Base-by-base conservation (phyloP, 2,113 vertebrate species). In the Passer montanus region DNA sequence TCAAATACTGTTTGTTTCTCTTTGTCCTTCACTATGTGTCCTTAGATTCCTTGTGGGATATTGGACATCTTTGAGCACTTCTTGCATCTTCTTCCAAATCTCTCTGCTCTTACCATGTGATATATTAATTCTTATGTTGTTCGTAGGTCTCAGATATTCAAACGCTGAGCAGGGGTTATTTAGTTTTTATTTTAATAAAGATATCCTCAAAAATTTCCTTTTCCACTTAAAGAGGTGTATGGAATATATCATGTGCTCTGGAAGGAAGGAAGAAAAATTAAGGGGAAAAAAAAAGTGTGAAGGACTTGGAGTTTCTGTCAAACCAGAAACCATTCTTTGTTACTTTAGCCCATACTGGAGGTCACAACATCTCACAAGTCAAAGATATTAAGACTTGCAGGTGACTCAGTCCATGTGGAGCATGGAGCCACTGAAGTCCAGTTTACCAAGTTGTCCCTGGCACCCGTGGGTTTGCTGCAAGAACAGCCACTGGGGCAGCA, bases 201-300 rank as follows among this genome's bases (percentile, higher is more conserved):
- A 53, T 13, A 17, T 37, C 17, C 31, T 67, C 24, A 15, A 55
- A 70, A 69, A 22, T n/a, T 28, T n/a, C 5, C 4, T 18, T 44
- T 78, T 62, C 16, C 9, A 16, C 19, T 79, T 24, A 53, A 79
- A 85, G 28, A 31, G 33, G 46, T 43, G 15, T 15, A 3, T 11
- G 15, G 23, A 37, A 16, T 59, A 30, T 35, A 67, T 31, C 21
- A 8, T 13, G 9, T 53, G 12, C 30, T 31, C 16, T 79, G 67
- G 64, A 56, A 52, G n/a, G 10, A 60, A 70, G 28, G n/a, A 74
- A 84, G 18, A 3, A 50, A 27, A 68, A 52, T 4, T 4, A n/a
- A 47, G 10, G 16, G 4, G 2, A 4, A 5, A 8, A 23, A 58
- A 43, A 30, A 33, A 24, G 3, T 3, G 0, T 14, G 26, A 86